Evolutionary conservation across 2,113 vertebrate species (phyloP), one percentile per base, ranked within the genome.

Genomic region (Prionailurus bengalensis): DNA sequence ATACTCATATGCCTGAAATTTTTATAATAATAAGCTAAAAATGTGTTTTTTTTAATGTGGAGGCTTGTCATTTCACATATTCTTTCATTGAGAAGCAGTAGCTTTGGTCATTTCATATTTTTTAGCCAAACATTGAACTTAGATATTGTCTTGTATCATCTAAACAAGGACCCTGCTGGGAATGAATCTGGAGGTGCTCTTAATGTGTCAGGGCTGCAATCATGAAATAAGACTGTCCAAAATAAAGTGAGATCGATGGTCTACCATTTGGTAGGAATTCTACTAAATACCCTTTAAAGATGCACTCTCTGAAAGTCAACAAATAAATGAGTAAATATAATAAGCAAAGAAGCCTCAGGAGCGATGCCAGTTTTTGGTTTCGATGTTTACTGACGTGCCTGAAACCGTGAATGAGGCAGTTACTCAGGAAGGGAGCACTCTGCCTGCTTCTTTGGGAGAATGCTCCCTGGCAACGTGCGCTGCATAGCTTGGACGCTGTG

Each of bases 71-170:
- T 88, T 86, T 94, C 2, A 11, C 1, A 81, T 63, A 11, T 51
- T 71, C 19, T 97, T 88, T 95, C 39, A 36, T 9, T 89, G 21
- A 92, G 7, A 92, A 95, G 79, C n/a, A 55, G 17, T 71, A 92
- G 2, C 53, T 95, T 74, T 19, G 13, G 1, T 81, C n/a, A 73
- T 85, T 45, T 71, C 39, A n/a, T 29, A 27, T 19, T 53, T 76
- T 84, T 90, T 89, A 63, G 14, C 36, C 19, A 15, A 63, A 95
- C 93, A 39, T 4, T n/a, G 19, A 45, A 4, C 36, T 31, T 79
- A 70, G 51, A 5, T 51, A 45, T 68, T 45, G 86, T 81, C 42
- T 31, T 29, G 0, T n/a, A 29, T 79, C 5, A 29, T 61, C 73
- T 73, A 66, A 95, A 36, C 27, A 33, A 63, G 51, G 15, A 16